phyloP scores from a whole-genome alignment of 2,888 invertebrate species.

The Clivina fossor region DNA sequence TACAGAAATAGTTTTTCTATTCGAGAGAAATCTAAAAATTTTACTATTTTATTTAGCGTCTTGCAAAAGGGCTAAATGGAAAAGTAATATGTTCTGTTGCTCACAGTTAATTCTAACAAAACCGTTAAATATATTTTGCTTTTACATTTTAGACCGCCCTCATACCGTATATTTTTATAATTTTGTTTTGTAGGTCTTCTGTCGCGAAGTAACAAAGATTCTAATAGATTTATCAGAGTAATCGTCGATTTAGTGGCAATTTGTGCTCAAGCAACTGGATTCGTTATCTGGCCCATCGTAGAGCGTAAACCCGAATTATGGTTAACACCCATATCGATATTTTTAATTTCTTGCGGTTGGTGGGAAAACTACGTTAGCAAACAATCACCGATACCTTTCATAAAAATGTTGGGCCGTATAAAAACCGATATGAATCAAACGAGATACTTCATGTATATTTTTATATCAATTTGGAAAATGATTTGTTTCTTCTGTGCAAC shows the following conservation, averaged over 20 bases:
- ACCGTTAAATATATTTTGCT: too few species aligned
- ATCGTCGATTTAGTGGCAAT: constrained; percentile 84
- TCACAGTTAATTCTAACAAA: too few species aligned
- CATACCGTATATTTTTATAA: too few species aligned
- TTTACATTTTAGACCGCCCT: too few species aligned
- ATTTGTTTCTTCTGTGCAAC: constrained; percentile 75
- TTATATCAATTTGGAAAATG: constrained; percentile 92
- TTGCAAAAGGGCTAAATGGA: too few species aligned
- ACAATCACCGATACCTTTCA: constrained; percentile 77
- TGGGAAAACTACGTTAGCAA: constrained; percentile 97
- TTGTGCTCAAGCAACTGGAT: constrained; percentile 85
- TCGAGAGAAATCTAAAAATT: too few species aligned
- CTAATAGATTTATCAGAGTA: constrained; percentile 74
- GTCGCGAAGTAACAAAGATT: constrained; percentile 80
- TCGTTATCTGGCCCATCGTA: constrained; percentile 88
- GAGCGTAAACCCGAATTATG: constrained; percentile 75
- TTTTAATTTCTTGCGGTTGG: constrained; percentile 91
- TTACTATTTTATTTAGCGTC: too few species aligned
- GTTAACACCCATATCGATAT: constrained; percentile 82
- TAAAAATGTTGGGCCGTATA: constrained; percentile 73
- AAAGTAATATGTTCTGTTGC: too few species aligned
- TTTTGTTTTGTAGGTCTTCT: constrained; percentile 71
- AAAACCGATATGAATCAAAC: constrained; percentile 78
- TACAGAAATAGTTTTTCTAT: too few species aligned
- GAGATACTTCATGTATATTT: constrained; percentile 87